Evolutionary conservation across 2,797 vertebrate genomes (phyloP).

Genomic region (Cichlasoma orientale): DNA sequence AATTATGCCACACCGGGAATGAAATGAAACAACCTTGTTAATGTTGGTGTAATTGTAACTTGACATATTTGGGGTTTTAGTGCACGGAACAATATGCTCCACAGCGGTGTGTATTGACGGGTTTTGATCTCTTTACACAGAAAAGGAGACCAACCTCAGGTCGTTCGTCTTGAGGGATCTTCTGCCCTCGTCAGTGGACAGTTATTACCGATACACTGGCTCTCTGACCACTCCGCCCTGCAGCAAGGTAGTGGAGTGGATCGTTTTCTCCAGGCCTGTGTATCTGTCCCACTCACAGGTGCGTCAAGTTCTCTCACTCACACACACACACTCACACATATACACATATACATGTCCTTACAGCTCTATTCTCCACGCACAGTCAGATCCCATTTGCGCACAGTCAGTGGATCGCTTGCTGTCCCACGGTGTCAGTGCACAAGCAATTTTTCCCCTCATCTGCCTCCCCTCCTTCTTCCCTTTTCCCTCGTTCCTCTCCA

Average conservation of each 20-base stretch:
- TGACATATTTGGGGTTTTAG: slow-evolving; percentile 22
- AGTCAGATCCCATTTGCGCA: slow-evolving; percentile 59
- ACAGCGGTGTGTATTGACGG: slow-evolving; percentile 21
- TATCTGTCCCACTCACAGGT: slow-evolving; percentile 96
- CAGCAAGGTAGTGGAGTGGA: slow-evolving; percentile 98
- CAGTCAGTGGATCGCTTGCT: slow-evolving; percentile 51
- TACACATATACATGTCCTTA: slow-evolving; percentile 17
- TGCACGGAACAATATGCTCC: background rate
- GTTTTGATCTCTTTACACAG: slow-evolving; percentile 73
- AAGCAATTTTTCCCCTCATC: slow-evolving; percentile 55
- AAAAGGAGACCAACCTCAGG: slow-evolving; percentile 97
- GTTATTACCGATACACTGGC: slow-evolving; percentile 96
- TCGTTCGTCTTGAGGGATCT: slow-evolving; percentile 94
- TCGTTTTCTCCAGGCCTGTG: slow-evolving; percentile 92
- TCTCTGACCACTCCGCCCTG: slow-evolving; percentile 97
- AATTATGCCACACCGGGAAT: slow-evolving; percentile 50
- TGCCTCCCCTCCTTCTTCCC: slow-evolving; percentile 31
- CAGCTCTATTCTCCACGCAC: slow-evolving; percentile 48
- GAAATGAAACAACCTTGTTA: slow-evolving; percentile 50
- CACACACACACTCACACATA: slow-evolving; percentile 23
- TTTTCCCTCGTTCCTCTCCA: slow-evolving; percentile 39
- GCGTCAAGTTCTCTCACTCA: slow-evolving; percentile 32
- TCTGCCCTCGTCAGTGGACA: slow-evolving; percentile 90
- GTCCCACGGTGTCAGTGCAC: slow-evolving; percentile 37
- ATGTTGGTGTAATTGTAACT: slow-evolving; percentile 25